phyloP scores from a whole-genome alignment of 2,888 invertebrate species.

The Scelioninae gen. 1 region DNA sequence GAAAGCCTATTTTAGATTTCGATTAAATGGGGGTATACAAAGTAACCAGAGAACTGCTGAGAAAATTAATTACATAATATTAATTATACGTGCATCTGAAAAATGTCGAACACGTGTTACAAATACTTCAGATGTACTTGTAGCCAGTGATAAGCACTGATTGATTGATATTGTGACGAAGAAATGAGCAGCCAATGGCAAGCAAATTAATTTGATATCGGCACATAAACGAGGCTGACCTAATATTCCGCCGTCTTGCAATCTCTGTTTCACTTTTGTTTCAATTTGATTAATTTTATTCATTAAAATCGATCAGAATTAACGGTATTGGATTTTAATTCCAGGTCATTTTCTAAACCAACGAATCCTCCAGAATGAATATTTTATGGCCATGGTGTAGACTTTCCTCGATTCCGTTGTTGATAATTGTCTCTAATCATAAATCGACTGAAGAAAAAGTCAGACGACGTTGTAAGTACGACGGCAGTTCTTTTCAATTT shows the following conservation, averaged over 20 bases:
- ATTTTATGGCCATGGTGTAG: not conserved
- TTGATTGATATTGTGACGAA: constrained; percentile 38
- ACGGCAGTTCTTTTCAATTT: constrained; percentile 6
- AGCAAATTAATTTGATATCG: constrained; percentile 18
- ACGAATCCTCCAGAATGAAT: too few relatives aligned
- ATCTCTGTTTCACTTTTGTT: not conserved
- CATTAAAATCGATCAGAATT: not conserved
- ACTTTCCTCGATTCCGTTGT: not conserved
- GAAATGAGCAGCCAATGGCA: constrained; percentile 7
- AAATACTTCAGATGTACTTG: constrained; percentile 48
- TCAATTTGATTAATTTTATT: too few relatives aligned
- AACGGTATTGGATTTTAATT: not conserved
- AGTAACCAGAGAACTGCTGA: too few relatives aligned
- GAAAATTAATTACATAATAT: constrained; percentile 30
- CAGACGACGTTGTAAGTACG: not conserved
- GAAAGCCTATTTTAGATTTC: constrained; percentile 15
- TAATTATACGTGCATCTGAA: constrained; percentile 18
- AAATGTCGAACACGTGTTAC: constrained; percentile 21
- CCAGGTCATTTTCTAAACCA: constrained; percentile 1
- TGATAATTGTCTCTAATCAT: not conserved
- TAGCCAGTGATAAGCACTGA: constrained; percentile 31
- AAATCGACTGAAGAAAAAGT: not conserved
- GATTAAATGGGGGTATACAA: not conserved
- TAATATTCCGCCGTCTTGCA: constrained; percentile 1
- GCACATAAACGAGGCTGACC: constrained; percentile 25